Conservation (phyloP, 2,113 vertebrate species). For the Anolis carolinensis region DNA sequence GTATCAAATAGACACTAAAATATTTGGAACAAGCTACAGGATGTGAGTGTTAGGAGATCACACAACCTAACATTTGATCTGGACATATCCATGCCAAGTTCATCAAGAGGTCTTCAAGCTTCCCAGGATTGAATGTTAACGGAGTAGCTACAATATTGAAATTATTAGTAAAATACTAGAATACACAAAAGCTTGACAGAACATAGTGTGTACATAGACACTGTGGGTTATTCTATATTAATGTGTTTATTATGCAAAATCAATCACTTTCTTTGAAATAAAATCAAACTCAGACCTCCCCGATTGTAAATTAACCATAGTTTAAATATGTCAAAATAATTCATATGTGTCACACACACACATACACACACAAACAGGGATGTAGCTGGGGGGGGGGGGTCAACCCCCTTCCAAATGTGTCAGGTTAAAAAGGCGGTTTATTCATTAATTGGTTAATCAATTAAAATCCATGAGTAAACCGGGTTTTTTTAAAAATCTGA, state of each 20-base stretch:
- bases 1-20: slow-evolving; percentile 27
- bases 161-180: background rate
- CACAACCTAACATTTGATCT: slow-evolving; percentile 4
- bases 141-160: fast-evolving
- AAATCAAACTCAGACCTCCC: too few species aligned
- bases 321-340: background rate
- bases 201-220: background rate
- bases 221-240: background rate
- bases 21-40: background rate
- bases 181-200: background rate
- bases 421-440: too few species aligned
- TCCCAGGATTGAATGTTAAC: fast-evolving
- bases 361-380: too few species aligned
- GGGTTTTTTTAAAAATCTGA: too few species aligned
- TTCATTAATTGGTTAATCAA: too few species aligned
- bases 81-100: fast-evolving
- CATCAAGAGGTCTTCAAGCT: background rate
- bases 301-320: background rate
- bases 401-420: too few species aligned
- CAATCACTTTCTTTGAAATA: too few species aligned
- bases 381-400: too few species aligned
- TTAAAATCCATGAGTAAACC: too few species aligned
- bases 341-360: background rate
- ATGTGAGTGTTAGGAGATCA: background rate
- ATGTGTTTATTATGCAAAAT: too few species aligned